Evolutionary conservation across 64 coral and sea anemone genomes (phyloP).

Genomic region (Montipora cactus): DNA sequence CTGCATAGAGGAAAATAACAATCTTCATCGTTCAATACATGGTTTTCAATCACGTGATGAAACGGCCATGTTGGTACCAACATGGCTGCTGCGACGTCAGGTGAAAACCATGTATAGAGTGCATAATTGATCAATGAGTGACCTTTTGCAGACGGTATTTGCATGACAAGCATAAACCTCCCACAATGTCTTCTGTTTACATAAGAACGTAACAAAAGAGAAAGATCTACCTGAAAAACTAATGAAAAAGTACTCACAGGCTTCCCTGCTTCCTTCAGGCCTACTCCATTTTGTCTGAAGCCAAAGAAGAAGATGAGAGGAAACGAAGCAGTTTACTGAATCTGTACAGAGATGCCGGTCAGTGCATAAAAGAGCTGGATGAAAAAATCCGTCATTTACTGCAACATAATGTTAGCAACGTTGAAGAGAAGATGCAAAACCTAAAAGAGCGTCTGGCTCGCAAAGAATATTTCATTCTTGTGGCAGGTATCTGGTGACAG

Average conservation of each 20-base stretch:
- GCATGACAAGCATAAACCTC: too few species aligned
- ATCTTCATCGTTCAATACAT: too few species aligned
- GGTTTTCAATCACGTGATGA: too few species aligned
- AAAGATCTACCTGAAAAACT: too few species aligned
- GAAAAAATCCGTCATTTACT: background rate
- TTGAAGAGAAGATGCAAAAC: background rate
- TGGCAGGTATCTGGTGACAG: background rate
- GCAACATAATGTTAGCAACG: background rate
- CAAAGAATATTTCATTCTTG: conserved; percentile 5
- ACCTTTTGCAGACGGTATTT: too few species aligned
- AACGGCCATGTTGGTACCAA: too few species aligned
- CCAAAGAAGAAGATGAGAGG: background rate
- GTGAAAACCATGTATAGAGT: too few species aligned
- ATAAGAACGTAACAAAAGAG: too few species aligned
- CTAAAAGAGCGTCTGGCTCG: background rate
- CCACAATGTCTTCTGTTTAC: too few species aligned
- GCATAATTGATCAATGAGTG: too few species aligned
- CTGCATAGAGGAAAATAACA: too few species aligned
- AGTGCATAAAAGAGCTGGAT: background rate
- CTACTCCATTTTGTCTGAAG: conserved; percentile 14
- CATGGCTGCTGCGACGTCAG: too few species aligned
- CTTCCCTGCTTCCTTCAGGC: background rate
- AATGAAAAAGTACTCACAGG: background rate
- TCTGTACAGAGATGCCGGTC: background rate
- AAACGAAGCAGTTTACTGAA: background rate